phyloP scores from a whole-genome alignment of 2,888 invertebrate genomes.

The Tenodera sinensis region DNA sequence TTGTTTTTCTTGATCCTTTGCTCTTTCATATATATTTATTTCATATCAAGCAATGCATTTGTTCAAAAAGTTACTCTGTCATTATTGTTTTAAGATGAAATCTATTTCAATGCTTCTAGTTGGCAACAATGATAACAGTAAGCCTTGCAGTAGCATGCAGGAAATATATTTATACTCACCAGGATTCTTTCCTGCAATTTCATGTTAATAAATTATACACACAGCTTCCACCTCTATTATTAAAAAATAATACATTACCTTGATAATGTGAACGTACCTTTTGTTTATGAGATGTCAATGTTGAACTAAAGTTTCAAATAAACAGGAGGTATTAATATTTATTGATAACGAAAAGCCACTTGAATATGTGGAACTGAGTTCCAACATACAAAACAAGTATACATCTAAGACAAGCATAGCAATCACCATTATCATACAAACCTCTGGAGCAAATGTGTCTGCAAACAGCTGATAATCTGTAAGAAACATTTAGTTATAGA shows the following conservation, averaged over 20 bases:
- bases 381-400: too few species aligned
- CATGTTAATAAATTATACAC: not conserved
- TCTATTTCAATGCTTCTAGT: not conserved
- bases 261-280: too few species aligned
- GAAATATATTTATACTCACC: not conserved
- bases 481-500: too few species aligned
- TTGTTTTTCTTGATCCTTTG: not conserved
- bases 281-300: not conserved
- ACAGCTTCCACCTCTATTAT: not conserved
- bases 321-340: not conserved
- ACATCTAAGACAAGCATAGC: too few species aligned
- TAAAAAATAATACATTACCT: not conserved
- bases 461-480: too few species aligned
- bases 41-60: not conserved
- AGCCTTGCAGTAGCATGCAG: not conserved
- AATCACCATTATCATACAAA: too few species aligned
- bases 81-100: not conserved
- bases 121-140: not conserved
- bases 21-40: not conserved
- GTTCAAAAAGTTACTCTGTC: not conserved
- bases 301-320: constrained; percentile 9
- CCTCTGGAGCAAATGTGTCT: too few species aligned
- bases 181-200: not conserved
- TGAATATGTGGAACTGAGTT: not conserved
- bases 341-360: not conserved